Evolutionary conservation across 2,113 vertebrate genomes (phyloP), one percentile per base, ranked within the genome.

Genomic region (Struthio camelus): DNA sequence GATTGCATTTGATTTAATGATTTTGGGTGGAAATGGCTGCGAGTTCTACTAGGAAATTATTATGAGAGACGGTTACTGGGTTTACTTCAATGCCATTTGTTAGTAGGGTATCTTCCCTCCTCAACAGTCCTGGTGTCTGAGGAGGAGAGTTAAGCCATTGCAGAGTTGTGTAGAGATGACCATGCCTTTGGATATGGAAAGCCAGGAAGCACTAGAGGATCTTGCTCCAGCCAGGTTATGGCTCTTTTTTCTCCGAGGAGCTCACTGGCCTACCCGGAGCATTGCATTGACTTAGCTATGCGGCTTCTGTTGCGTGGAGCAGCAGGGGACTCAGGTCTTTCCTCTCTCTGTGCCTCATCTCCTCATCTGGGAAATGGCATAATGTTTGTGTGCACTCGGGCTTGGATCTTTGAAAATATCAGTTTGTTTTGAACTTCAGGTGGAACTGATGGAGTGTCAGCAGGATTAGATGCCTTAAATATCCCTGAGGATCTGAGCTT

Each of bases 41-140:
- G 36, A 48, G 28, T 84, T 84, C 58, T 77, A 17, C 59, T 48
- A 89, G 62, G 44, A 83, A 89, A 66, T 70, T 70, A 48, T 56
- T 87, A 76, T 7, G 14, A 30, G 28, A 84, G 46, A 34, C 27
- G 25, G 73, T 34, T 0, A 1, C 0, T 0, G 15, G 10, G 15
- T 62, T 83, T 90, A 32, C 51, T 84, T 76, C 87, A 34, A 46
- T 36, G 34, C 5, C 11, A 67, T 46, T 6, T 23, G 56, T 76
- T 62, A 70, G 40, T 10, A 75, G 24, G 38, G 4, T 61, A 44
- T n/a, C 61, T 92, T 59, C 38, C n/a, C 42, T 58, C 51, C 56
- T 32, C 51, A 56, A 5, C 51, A 36, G 14, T 9, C 24, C 14
- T 46, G 32, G 51, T 67, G n/a, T 24, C 30, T 53, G 32, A 42